A percentile compares a stretch with the other conserved stretches of the same genome.
These are phyloP conservation scores for Sitophilus oryzae DNA, from an alignment of 1,140 invertebrate genomes.

Conservation along the genomic window DNA sequence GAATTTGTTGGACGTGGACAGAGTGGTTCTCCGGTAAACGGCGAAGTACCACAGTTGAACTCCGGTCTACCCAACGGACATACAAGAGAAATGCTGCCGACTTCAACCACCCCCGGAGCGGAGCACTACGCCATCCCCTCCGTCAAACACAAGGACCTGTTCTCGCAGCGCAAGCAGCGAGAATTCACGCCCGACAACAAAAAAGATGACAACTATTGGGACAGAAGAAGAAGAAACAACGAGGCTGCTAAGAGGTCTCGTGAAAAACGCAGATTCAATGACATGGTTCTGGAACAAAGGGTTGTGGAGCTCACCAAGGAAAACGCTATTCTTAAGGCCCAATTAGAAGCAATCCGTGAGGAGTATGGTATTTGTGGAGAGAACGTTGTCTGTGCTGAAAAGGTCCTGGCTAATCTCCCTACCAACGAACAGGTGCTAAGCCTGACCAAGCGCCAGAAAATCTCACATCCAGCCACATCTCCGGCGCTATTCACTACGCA, in stretches of 20 bases:
- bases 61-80: constrained; percentile 52
- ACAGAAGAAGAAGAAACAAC: constrained; percentile 88
- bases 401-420: constrained; percentile 77
- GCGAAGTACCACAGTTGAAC: constrained; percentile 57
- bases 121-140: constrained; percentile 43
- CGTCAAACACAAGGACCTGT: constrained; percentile 68
- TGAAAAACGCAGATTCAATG: constrained; percentile 92
- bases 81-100: constrained; percentile 40
- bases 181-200: constrained; percentile 96
- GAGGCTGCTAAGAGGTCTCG: constrained; percentile 92
- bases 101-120: constrained; percentile 38
- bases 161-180: constrained; percentile 84
- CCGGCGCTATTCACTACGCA: constrained; percentile 54
- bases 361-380: constrained; percentile 89
- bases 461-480: constrained; percentile 44
- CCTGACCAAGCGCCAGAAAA: constrained; percentile 72
- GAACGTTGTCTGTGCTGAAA: constrained; percentile 76
- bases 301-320: constrained; percentile 93
- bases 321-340: constrained; percentile 87
- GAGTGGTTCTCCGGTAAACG: constrained; percentile 60
- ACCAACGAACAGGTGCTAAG: constrained; percentile 76
- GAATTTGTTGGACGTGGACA: constrained; percentile 71
- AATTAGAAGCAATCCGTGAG: constrained; percentile 86
- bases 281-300: constrained; percentile 91
- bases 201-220: constrained; percentile 97